A percentile compares a stretch with the other conserved stretches of the same genome.
Evolutionary conservation across 2,888 invertebrate genomes (phyloP).

Genomic region (Trichopria drosophilae): DNA sequence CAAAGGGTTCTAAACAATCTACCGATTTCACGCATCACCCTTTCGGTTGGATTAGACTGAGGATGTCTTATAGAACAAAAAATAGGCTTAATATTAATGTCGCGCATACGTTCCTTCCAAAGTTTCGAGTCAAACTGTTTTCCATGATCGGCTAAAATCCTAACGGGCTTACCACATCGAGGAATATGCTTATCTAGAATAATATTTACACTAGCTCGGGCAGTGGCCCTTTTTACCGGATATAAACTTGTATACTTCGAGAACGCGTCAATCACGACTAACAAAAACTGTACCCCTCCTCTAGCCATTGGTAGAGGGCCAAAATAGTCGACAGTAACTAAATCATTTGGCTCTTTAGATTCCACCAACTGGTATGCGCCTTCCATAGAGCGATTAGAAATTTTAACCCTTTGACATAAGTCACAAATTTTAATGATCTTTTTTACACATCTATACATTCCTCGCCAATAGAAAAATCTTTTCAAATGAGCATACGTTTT

Average conservation of each 20-base stretch:
- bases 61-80: too few species aligned
- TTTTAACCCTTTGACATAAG: slow-evolving; percentile 5
- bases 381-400: background rate
- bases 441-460: background rate
- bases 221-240: too few species aligned
- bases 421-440: background rate
- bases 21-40: too few species aligned
- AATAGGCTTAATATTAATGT: too few species aligned
- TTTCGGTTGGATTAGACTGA: too few species aligned
- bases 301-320: slow-evolving; percentile 22
- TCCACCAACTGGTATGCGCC: slow-evolving; percentile 7
- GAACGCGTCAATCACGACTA: slow-evolving; percentile 22
- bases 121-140: slow-evolving; percentile 28
- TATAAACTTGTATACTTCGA: too few species aligned
- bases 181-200: too few species aligned
- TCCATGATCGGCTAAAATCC: slow-evolving; percentile 23
- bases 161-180: slow-evolving; percentile 14
- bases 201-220: too few species aligned
- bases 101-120: too few species aligned
- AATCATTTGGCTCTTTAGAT: slow-evolving; percentile 12
- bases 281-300: slow-evolving; percentile 25
- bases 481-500: too few species aligned
- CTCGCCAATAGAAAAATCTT: slow-evolving; percentile 10
- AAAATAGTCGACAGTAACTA: slow-evolving; percentile 29
- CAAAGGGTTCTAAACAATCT: too few species aligned